A percentile compares a stretch with the other conserved stretches of the same genome.
phyloP scores from a whole-genome alignment of 2,113 vertebrate species.

The Microtus ochrogaster region DNA sequence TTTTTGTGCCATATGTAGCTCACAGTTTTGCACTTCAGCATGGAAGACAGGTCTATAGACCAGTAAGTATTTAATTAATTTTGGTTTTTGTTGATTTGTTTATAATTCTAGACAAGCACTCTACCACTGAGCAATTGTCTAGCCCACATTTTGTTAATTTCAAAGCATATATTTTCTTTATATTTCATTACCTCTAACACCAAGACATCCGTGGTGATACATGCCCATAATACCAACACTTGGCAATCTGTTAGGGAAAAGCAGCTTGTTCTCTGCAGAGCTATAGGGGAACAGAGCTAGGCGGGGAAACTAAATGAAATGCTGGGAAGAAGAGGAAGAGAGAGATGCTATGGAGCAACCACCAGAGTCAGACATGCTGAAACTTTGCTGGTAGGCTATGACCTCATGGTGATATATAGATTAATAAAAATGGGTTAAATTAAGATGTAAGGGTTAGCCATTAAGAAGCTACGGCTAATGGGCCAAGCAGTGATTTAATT shows the following conservation, averaged over 20 bases:
- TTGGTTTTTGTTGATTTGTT: background rate
- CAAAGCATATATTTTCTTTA: background rate
- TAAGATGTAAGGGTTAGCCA: too few relatives aligned
- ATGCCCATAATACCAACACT: background rate
- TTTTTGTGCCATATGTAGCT: background rate
- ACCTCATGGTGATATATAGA: too few relatives aligned
- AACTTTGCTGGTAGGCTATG: too few relatives aligned
- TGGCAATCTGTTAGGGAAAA: background rate
- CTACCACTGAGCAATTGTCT: background rate
- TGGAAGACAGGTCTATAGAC: background rate
- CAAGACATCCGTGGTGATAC: background rate
- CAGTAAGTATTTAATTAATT: background rate
- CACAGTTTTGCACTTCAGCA: background rate
- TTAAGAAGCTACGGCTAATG: too few relatives aligned
- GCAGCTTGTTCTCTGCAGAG: too few relatives aligned
- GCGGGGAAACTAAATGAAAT: too few relatives aligned
- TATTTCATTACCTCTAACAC: background rate
- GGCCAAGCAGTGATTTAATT: too few relatives aligned
- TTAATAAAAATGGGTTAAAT: too few relatives aligned
- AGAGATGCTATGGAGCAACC: too few relatives aligned
- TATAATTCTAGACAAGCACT: background rate
- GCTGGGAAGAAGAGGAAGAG: too few relatives aligned
- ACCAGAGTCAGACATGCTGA: too few relatives aligned
- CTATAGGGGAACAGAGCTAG: too few relatives aligned
- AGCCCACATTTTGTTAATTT: background rate